Percentiles rank a stretch among this genome's conserved stretches.
These are phyloP conservation scores for Electrophaes corylata DNA, from an alignment of 2,888 invertebrate species.

Conservation along the genomic window DNA sequence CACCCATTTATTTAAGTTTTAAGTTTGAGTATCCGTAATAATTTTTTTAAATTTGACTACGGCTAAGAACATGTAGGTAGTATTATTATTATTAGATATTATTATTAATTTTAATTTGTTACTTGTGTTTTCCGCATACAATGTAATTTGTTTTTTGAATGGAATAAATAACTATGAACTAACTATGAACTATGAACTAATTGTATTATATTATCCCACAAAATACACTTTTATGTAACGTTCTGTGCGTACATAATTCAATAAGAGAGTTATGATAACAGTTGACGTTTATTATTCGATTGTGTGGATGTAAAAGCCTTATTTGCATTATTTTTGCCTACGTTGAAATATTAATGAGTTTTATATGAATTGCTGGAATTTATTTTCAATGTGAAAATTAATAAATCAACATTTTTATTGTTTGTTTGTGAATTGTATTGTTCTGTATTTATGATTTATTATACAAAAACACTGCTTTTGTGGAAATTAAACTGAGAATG, in stretches of 20 bases:
- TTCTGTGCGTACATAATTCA: neutral
- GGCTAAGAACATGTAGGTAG: too few species aligned
- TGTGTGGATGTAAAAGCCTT: constrained; percentile 14
- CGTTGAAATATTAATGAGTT: neutral
- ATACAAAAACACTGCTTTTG: too few species aligned
- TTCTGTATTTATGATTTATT: too few species aligned
- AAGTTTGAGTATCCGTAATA: neutral
- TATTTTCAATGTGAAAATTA: neutral
- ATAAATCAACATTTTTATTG: neutral
- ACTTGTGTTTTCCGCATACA: too few species aligned
- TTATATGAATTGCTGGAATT: neutral
- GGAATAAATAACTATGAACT: too few species aligned
- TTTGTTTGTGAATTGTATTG: too few species aligned
- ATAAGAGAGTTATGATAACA: constrained; percentile 19
- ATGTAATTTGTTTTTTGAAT: too few species aligned
- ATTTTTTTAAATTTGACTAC: neutral
- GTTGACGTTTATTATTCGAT: constrained; percentile 15
- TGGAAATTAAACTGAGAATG: too few species aligned
- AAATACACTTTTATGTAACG: neutral
- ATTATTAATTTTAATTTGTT: too few species aligned
- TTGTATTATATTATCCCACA: too few species aligned
- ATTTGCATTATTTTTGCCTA: constrained; percentile 16
- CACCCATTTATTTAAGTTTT: too few species aligned
- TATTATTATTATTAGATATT: too few species aligned
- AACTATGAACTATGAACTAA: neutral